Evolutionary conservation across 2,888 invertebrate species (phyloP).

Genomic region (Phalera bucephala): DNA sequence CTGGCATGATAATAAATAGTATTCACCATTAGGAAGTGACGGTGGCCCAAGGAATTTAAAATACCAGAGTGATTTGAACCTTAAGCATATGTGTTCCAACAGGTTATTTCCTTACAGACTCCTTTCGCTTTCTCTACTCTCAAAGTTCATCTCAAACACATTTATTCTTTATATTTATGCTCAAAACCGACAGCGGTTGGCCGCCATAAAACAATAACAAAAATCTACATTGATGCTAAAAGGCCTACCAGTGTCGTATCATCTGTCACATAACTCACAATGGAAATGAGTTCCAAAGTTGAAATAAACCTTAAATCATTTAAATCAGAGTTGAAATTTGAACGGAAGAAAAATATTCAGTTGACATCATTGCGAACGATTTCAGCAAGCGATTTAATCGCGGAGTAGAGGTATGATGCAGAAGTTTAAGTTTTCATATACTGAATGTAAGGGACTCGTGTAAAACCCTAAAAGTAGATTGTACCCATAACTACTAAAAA

Average conservation of each 20-base stretch:
- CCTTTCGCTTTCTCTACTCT: no score
- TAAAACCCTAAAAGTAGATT: no score
- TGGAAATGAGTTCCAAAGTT: background rate
- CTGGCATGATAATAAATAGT: no score
- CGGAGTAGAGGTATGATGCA: background rate
- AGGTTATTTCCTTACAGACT: no score
- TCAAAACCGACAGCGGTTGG: constrained; percentile 8
- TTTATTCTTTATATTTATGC: no score
- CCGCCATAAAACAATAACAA: constrained; percentile 34
- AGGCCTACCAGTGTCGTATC: constrained; percentile 38
- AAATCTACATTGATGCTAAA: constrained; percentile 37
- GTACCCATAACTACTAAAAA: no score
- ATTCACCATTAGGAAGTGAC: no score
- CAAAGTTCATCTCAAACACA: no score
- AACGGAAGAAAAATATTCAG: constrained; percentile 17
- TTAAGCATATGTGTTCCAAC: no score
- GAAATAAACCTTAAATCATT: background rate
- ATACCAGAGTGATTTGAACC: no score
- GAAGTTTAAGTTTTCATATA: background rate
- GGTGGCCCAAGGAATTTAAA: no score
- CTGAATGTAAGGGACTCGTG: no score
- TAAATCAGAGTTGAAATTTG: constrained; percentile 18
- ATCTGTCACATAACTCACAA: constrained; percentile 34
- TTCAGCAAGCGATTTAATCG: constrained; percentile 25
- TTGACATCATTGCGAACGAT: constrained; percentile 50